Conservation (phyloP, 2,888 invertebrate genomes). For the Deladenus siricidicola region DNA sequence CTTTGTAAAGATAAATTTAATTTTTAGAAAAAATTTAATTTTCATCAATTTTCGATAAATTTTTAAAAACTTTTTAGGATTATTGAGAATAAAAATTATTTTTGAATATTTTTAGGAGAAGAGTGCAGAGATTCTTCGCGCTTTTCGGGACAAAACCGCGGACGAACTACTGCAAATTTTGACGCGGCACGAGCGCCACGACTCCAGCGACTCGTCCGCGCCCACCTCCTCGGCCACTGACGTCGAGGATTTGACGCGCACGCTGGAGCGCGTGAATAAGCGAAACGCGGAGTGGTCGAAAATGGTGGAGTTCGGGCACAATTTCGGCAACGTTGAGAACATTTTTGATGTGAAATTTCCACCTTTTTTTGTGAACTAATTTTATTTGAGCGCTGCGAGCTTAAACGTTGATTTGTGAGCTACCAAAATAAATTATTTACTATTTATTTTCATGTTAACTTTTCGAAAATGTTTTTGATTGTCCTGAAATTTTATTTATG, state of each 20-base stretch:
- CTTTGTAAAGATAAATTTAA: too few species aligned
- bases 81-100: not conserved
- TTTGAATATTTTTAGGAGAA: constrained; percentile 26
- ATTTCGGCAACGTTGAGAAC: constrained; percentile 34
- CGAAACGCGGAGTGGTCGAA: constrained; percentile 41
- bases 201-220: not conserved
- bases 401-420: too few species aligned
- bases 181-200: constrained; percentile 5
- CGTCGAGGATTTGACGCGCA: constrained; percentile 30
- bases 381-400: too few species aligned
- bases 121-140: constrained; percentile 23
- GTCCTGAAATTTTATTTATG: too few species aligned
- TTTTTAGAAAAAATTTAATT: too few species aligned
- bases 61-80: too few species aligned
- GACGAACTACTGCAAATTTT: constrained; percentile 22
- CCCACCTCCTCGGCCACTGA: not conserved
- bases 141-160: constrained; percentile 29
- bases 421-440: too few species aligned
- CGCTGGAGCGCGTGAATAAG: constrained; percentile 36
- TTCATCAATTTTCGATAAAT: too few species aligned
- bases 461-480: too few species aligned
- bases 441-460: too few species aligned
- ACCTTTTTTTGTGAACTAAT: constrained; percentile 24
- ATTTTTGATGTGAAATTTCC: constrained; percentile 47
- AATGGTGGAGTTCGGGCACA: constrained; percentile 39